Base-by-base conservation (phyloP, 2,888 invertebrate genomes). In the Heliconius cydno region DNA sequence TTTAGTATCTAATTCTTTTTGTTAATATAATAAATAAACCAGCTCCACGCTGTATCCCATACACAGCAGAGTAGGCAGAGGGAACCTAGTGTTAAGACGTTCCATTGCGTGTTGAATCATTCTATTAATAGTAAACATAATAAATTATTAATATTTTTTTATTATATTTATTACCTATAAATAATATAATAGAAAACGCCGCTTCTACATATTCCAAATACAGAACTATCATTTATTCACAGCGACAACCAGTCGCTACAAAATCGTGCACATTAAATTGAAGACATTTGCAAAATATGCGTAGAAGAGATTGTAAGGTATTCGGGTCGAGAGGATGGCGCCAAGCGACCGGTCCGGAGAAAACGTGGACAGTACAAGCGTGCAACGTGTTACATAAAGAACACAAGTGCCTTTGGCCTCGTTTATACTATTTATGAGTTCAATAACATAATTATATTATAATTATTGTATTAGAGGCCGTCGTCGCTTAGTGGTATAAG, bases 381-480 rank as follows among this genome's bases (percentile, higher is more conserved):
- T 66, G 71, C 78, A 30, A 75, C 66, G 65, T 65, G 80, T 84
- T 84, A 85, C 82, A 81, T 82, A 84, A 85, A 82, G 60, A 80
- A 77, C 81, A 82, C 80, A 82, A 84, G 81, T 82, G 84, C 84
- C 83, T 85, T 84, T 84, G 85, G 83, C 84, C 84, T 82, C 83
- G 81, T 81, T 83, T 70, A 75, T 77, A 79, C 78, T 81, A 81
- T 80, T 82, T 79, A 71, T 78, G 78, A 81, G 80, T 82, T 82
- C 82, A 82, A 81, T 82, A 82, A 80, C 78, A 80, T 82, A 78
- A 79, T 80, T 78, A 68, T 68, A 38, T 73, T 52, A 52, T 22
- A 22, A 52, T 52, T 52, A 52, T 19, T 52, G 19, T 19, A 52
- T 52, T 52, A 52, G 19, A 52, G 19, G 19, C 46, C 15, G 6